Percentiles rank a stretch among this genome's conserved stretches.
Evolutionary conservation across 1,140 invertebrate species (phyloP).

Genomic region (Idris sp.): DNA sequence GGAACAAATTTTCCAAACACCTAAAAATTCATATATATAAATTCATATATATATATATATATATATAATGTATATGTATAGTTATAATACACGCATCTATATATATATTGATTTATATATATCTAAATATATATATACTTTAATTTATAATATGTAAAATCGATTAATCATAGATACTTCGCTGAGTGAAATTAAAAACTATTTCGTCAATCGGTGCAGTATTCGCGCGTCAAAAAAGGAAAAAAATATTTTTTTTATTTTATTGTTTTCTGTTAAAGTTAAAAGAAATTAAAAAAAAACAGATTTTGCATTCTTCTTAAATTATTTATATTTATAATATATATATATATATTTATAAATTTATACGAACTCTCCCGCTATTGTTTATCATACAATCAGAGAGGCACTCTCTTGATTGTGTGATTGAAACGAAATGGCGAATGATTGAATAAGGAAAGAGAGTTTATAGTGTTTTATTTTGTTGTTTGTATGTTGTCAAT

Average conservation of each 20-base stretch:
- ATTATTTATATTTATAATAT: constrained; percentile 14
- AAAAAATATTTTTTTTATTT: no score
- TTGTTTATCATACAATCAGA: constrained; percentile 12
- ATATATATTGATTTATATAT: constrained; percentile 6
- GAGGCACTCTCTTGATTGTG: constrained; percentile 16
- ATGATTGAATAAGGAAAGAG: background rate
- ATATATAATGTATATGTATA: background rate
- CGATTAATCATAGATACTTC: constrained; percentile 12
- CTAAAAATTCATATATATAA: constrained; percentile 26
- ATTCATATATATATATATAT: constrained; percentile 26
- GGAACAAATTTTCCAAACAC: constrained; percentile 5
- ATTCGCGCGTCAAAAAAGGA: constrained; percentile 20
- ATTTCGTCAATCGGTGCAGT: constrained; percentile 40
- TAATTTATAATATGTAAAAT: constrained; percentile 20
- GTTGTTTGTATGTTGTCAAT: no score
- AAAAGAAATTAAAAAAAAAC: constrained; percentile 3
- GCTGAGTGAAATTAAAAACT: constrained; percentile 41
- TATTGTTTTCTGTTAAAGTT: no score
- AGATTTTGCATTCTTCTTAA: constrained; percentile 1
- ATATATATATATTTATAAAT: constrained; percentile 30
- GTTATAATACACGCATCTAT: background rate
- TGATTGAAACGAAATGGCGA: constrained; percentile 6
- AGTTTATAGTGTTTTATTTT: background rate
- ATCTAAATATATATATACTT: constrained; percentile 7
- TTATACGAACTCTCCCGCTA: constrained; percentile 20